phyloP scores from a whole-genome alignment of 2,113 vertebrate genomes.

The Sclerurus mexicanus region DNA sequence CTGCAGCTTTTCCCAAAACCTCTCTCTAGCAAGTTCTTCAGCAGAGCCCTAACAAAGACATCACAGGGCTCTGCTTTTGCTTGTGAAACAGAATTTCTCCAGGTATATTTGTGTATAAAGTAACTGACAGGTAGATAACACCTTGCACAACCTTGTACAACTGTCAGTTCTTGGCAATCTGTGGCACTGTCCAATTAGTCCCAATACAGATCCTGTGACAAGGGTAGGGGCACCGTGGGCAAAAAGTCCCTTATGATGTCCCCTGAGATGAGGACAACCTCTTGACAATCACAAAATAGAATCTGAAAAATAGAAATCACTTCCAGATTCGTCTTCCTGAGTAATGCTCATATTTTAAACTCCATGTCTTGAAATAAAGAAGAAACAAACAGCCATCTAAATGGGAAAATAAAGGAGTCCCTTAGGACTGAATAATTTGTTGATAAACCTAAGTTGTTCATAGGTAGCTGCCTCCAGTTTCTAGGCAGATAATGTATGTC shows the following conservation, averaged over 20 bases:
- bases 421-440: neutral
- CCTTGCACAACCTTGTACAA: neutral
- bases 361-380: neutral
- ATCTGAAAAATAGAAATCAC: neutral
- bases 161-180: neutral
- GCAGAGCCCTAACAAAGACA: neutral
- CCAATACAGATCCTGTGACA: neutral
- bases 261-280: neutral
- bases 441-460: neutral
- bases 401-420: neutral
- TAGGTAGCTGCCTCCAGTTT: neutral
- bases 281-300: neutral
- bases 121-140: neutral
- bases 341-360: neutral
- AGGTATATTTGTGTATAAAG: neutral
- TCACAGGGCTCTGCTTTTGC: neutral
- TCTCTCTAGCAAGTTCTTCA: neutral
- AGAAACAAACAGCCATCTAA: neutral
- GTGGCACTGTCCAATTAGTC: neutral
- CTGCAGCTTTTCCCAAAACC: neutral
- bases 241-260: neutral
- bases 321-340: neutral
- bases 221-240: neutral
- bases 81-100: neutral
- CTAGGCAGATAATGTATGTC: neutral